A percentile compares a stretch with the other conserved stretches of the same genome.
Conservation (phyloP, 2,113 vertebrate genomes). For the Solea senegalensis region DNA sequence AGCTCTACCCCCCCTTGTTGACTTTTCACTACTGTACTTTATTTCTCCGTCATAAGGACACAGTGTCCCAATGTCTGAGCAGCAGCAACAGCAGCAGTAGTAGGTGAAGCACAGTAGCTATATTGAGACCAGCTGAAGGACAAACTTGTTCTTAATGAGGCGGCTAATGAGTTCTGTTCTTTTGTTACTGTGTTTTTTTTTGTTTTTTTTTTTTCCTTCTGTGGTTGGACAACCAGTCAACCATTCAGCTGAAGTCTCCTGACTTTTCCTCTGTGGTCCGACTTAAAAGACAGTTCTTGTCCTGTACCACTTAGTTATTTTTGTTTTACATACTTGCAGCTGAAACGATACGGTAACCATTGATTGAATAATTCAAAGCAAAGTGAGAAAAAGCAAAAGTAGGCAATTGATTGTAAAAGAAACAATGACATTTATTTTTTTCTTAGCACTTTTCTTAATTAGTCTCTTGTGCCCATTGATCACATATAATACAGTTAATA, state of each 20-base stretch:
- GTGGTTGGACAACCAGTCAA: conserved; percentile 25
- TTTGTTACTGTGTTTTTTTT: conserved; percentile 47
- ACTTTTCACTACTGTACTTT: conserved; percentile 53
- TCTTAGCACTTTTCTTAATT: conserved; percentile 78
- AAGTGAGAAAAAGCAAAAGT: conserved; percentile 47
- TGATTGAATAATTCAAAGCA: not conserved
- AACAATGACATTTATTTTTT: conserved; percentile 84
- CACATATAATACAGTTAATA: conserved; percentile 85
- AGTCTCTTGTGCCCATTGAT: conserved; percentile 82
- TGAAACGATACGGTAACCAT: conserved; percentile 18
- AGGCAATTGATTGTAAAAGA: conserved; percentile 77
- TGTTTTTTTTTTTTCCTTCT: conserved; percentile 14
- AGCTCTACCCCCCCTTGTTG: conserved; percentile 24
- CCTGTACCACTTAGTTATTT: conserved; percentile 8
- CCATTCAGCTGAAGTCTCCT: conserved; percentile 39
- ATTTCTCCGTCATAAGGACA: conserved; percentile 54
- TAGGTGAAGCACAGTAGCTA: conserved; percentile 49
- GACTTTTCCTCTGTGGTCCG: conserved; percentile 27
- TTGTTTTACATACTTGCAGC: conserved; percentile 16
- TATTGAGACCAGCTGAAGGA: conserved; percentile 71
- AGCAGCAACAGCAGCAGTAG: conserved; percentile 39
- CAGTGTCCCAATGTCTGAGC: conserved; percentile 39
- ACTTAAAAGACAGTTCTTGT: conserved; percentile 9
- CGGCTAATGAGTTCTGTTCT: conserved; percentile 72
- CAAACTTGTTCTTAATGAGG: conserved; percentile 73